A percentile compares a stretch with the other conserved stretches of the same genome.
Conservation (phyloP, 2,797 vertebrate species). For the Melanogrammus aeglefinus region DNA sequence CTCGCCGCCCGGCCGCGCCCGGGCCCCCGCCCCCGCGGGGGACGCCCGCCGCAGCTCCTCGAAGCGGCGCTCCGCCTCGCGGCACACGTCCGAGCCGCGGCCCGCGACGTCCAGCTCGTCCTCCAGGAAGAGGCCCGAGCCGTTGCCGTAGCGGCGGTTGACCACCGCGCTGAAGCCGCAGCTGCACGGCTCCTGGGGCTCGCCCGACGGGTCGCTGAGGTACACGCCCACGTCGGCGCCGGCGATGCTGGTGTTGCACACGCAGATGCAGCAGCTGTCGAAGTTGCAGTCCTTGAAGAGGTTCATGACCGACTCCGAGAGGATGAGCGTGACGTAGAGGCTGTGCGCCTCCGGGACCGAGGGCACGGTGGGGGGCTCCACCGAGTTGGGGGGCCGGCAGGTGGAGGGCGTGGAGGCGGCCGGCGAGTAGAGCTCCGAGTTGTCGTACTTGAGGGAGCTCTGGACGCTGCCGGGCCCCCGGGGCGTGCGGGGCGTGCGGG, state of each 20-base stretch:
- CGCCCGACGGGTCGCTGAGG: constrained; percentile 88
- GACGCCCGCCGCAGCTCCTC: constrained; percentile 85
- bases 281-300: constrained; percentile 99
- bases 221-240: constrained; percentile 96
- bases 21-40: constrained; percentile 72
- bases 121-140: constrained; percentile 94
- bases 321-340: constrained; percentile 97
- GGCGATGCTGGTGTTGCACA: constrained; percentile 99
- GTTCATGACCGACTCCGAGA: constrained; percentile 97
- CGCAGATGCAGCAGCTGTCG: constrained; percentile 98
- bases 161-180: constrained; percentile 98
- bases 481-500: constrained; percentile 92
- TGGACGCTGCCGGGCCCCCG: constrained; percentile 93
- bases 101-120: constrained; percentile 97
- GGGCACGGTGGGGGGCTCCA: constrained; percentile 93
- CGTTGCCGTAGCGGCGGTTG: constrained; percentile 94
- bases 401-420: constrained; percentile 97
- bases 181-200: constrained; percentile 88
- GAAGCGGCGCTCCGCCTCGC: constrained; percentile 91
- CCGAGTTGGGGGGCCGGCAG: constrained; percentile 92
- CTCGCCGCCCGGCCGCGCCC: constrained; percentile 61
- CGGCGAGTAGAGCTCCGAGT: constrained; percentile 94
- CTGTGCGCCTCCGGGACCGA: constrained; percentile 97
- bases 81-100: constrained; percentile 86
- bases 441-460: constrained; percentile 95